phyloP scores from a whole-genome alignment of 2,888 invertebrate species.

The Bimastos eiseni region DNA sequence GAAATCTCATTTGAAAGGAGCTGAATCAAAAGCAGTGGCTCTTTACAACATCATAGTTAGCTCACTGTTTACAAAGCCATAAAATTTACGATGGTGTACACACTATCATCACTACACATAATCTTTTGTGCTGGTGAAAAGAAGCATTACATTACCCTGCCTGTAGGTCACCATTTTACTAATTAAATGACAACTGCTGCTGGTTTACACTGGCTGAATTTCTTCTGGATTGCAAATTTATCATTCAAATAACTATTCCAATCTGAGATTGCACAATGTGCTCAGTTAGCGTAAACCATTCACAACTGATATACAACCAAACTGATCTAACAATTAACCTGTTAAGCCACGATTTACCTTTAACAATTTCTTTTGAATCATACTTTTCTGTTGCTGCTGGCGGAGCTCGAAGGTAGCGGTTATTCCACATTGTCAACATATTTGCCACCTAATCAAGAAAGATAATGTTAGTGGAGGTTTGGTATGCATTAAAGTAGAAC shows the following conservation, averaged over 20 bases:
- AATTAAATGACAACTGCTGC: not conserved
- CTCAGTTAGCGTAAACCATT: not conserved
- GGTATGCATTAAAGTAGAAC: not conserved
- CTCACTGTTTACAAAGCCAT: too few species aligned
- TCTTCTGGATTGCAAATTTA: not conserved
- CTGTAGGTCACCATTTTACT: not conserved
- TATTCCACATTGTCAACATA: conserved; percentile 14
- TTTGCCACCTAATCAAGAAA: not conserved
- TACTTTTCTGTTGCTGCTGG: conserved; percentile 14
- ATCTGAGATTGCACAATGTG: not conserved
- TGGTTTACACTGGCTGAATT: not conserved
- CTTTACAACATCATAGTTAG: too few species aligned
- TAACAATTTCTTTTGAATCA: not conserved
- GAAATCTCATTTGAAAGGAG: not conserved
- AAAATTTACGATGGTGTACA: too few species aligned
- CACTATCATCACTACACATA: too few species aligned
- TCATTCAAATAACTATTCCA: not conserved
- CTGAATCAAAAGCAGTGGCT: not conserved
- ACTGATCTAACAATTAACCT: too few species aligned
- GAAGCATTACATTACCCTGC: not conserved
- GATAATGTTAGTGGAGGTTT: not conserved
- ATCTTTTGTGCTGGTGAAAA: not conserved
- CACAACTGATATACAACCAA: not conserved
- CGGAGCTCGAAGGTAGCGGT: not conserved
- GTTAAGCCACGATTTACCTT: not conserved